A percentile compares a stretch with the other conserved stretches of the same genome.
phyloP scores from a whole-genome alignment of 2,113 vertebrate species.

The Lophochroa leadbeateri region DNA sequence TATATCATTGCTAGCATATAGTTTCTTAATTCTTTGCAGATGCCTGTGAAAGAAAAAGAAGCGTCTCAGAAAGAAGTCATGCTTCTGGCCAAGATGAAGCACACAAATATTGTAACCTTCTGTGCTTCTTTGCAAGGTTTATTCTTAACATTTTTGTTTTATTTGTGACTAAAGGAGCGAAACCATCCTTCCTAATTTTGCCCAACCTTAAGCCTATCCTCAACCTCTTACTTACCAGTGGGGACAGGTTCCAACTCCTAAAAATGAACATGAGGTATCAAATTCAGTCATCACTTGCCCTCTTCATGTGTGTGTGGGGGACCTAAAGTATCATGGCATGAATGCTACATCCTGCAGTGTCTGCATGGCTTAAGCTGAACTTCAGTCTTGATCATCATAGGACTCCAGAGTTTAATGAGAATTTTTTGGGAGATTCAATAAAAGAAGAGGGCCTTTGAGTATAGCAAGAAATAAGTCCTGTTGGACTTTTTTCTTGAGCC shows the following conservation, averaged over 20 bases:
- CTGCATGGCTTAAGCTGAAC: background rate
- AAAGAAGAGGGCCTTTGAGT: background rate
- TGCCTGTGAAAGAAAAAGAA: conserved; percentile 84
- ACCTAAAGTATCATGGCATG: background rate
- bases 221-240: accelerated
- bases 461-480: background rate
- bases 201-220: background rate
- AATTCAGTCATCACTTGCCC: background rate
- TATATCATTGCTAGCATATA: background rate
- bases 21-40: conserved; percentile 71
- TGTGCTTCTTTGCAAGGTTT: conserved; percentile 85
- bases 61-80: conserved; percentile 85
- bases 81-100: conserved; percentile 89
- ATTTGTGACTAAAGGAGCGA: background rate
- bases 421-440: background rate
- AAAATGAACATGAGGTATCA: background rate
- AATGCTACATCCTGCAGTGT: background rate
- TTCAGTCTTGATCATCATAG: background rate
- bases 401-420: background rate
- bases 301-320: background rate
- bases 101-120: conserved; percentile 90
- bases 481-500: background rate
- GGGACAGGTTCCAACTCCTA: background rate
- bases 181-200: background rate
- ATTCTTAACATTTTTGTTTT: background rate